Base-by-base conservation (phyloP, 2,888 invertebrate species). In the Drosophila pegasa region DNA sequence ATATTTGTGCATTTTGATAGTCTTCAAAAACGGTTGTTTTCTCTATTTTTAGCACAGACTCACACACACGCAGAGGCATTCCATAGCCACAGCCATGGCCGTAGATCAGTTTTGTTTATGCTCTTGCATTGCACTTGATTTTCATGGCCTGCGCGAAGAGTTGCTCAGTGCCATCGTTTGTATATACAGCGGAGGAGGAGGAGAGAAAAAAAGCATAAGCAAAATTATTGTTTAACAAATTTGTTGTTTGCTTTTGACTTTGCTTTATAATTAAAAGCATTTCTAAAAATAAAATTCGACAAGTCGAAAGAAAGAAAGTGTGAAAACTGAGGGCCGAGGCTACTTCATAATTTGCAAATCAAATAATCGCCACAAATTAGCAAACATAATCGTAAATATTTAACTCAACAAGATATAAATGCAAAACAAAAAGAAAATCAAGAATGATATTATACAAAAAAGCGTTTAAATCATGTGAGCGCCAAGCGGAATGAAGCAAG, bases 291-390 rank as follows among this genome's bases (percentile, higher is more conserved):
- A 50, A 48, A 57, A 33, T 40, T 57, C 52, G 68, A 66, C 59
- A 66, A 63, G 64, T 70, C 58, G 48, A 80, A 69, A 71, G 85
- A 81, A 81, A 81, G 81, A 85, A 81, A 81, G 81, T 81, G 81
- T 82, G 82, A 81, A 85, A 63, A 56, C 27, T 61, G 81, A 69
- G 79, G 79, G 85, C 66, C 78, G 65, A 47, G 50, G 55, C 73
- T 63, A 47, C 64, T 67, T 71, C 59, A 75, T 78, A 75, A 80
- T 81, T 65, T 80, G 64, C 74, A 58, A 61, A 56, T 63, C 84
- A 76, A 82, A 64, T 59, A 48, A 63, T 57, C 35, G 60, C 16
- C 58, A 61, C 56, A 59, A 76, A 77, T 75, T 68, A 62, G 68
- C 57, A 73, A 72, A 62, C 43, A 68, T 58, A 61, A 73, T 66